These are phyloP conservation scores for Rana temporaria DNA, from an alignment of 2,113 vertebrate genomes.

Conservation along the genomic window DNA sequence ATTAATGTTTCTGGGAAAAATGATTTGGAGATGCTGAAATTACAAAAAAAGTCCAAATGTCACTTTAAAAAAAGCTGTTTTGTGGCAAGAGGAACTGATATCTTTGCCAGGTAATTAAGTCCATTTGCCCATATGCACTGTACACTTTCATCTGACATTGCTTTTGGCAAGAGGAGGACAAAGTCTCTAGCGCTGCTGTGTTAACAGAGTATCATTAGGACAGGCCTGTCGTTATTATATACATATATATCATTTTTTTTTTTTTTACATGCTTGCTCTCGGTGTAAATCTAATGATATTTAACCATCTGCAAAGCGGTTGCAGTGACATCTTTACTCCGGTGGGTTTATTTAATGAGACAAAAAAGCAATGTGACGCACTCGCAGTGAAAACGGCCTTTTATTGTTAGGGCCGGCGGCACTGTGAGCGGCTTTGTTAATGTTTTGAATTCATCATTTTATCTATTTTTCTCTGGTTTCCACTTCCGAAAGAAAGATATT, in stretches of 20 bases:
- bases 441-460: too few relatives aligned
- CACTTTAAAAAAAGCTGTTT: conserved; percentile 6
- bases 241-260: too few relatives aligned
- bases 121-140: background rate
- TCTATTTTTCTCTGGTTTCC: too few relatives aligned
- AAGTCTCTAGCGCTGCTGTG: background rate
- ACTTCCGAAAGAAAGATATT: too few relatives aligned
- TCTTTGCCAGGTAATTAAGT: conserved; percentile 29
- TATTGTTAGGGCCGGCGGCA: too few relatives aligned
- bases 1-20: too few relatives aligned
- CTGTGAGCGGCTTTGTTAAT: too few relatives aligned
- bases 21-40: too few relatives aligned
- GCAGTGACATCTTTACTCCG: too few relatives aligned
- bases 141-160: conserved; percentile 21
- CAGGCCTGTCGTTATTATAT: background rate
- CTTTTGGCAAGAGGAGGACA: background rate
- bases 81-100: background rate
- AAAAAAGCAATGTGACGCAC: too few relatives aligned
- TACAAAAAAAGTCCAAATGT: conserved; percentile 14
- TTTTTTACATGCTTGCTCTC: background rate
- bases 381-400: too few relatives aligned
- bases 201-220: conserved; percentile 12
- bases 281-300: background rate
- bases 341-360: too few relatives aligned
- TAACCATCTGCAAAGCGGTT: background rate